Evolutionary conservation across 2,797 vertebrate species (phyloP), one percentile per base, ranked within the genome.

Genomic region (Streptopelia turtur): DNA sequence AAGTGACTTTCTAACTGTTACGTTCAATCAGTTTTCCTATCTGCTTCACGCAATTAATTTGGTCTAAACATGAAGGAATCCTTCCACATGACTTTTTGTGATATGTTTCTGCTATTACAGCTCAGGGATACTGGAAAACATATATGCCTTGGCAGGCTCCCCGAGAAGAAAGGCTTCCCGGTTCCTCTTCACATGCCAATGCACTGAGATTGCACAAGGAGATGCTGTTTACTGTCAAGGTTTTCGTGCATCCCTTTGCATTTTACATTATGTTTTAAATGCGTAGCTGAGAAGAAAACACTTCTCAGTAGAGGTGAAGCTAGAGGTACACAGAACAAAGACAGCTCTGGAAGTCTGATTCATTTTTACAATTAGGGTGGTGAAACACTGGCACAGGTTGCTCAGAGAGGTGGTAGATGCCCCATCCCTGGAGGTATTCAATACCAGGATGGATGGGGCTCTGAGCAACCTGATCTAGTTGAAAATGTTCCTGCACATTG

Each of bases 151-250:
- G 1, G 10, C 16, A 76, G 45, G 5, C 3, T 52, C 13, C 15
- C 12, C 11, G 52, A 27, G 13, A 64, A 68, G n/a, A n/a, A 80
- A 35, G 11, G 16, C 43, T 65, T 87, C 31, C 13, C 0, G 0
- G 13, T 10, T 66, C 6, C 13, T 81, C 9, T 14, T 70, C 18
- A 9, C 9, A 4, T 15, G 3, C 22, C 28, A 30, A 21, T 49
- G 37, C 6, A 24, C 13, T 23, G 50, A 64, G 16, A n/a, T 27
- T 47, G 55, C 37, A 77, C 0, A 0, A 52, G 22, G 14, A 53
- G 13, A 16, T 78, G 37, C 15, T 33, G 11, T 50, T 69, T 69
- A 18, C 14, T 33, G 13, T 69, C 55, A 23, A 61, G 56, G 27
- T 61, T 50, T 21, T 35, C 9, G 14, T 49, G 11, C 16, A 57